A percentile compares a stretch with the other conserved stretches of the same genome.
Conservation (phyloP, 2,113 vertebrate species). For the Pseudonaja textilis region DNA sequence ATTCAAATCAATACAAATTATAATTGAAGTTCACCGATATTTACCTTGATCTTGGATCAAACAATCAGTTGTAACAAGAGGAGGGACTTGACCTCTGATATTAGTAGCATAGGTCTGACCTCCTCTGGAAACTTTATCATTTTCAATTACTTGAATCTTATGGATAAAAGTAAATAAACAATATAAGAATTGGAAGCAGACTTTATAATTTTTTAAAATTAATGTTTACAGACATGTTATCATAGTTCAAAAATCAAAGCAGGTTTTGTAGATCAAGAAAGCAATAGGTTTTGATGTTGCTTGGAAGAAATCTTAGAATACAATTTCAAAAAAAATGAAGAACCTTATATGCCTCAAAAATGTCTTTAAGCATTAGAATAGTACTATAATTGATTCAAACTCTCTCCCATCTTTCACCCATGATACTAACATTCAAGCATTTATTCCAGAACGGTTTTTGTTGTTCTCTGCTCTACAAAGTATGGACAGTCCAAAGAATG, state of each 20-base stretch:
- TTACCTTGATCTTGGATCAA: slow-evolving; percentile 93
- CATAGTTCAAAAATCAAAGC: background rate
- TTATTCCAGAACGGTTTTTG: background rate
- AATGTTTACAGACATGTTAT: background rate
- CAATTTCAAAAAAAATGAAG: background rate
- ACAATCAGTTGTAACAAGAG: slow-evolving; percentile 90
- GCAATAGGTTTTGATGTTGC: background rate
- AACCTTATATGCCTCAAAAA: background rate
- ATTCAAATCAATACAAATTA: background rate
- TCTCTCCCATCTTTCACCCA: background rate
- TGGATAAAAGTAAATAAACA: slow-evolving; percentile 22
- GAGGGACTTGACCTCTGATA: slow-evolving; percentile 88
- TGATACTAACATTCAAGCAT: background rate
- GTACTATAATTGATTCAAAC: background rate
- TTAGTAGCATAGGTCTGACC: slow-evolving; percentile 85
- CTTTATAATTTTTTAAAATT: background rate
- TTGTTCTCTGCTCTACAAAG: slow-evolving; percentile 73
- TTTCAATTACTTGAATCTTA: slow-evolving; percentile 92
- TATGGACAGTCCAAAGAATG: background rate
- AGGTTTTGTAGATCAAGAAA: background rate
- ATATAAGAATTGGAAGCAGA: background rate
- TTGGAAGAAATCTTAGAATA: background rate
- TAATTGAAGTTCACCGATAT: background rate
- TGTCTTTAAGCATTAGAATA: accelerated
- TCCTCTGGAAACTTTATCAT: slow-evolving; percentile 76